A percentile compares a stretch with the other conserved stretches of the same genome.
Conservation (phyloP, 1,140 invertebrate species). For the Heliothis virescens region DNA sequence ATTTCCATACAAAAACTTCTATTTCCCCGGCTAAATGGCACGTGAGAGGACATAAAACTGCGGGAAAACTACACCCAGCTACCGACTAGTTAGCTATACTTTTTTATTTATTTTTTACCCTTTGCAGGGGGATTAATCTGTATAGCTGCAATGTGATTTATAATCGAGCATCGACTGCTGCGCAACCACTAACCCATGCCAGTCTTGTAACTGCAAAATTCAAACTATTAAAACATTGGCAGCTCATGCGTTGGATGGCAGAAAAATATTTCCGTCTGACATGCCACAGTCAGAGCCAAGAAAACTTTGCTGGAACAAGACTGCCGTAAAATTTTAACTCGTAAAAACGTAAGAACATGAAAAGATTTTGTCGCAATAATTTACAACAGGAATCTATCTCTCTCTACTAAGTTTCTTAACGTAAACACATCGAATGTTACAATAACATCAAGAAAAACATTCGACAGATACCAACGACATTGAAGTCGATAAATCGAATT, state of each 20-base stretch:
- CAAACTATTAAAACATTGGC: constrained; percentile 21
- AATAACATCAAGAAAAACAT: constrained; percentile 41
- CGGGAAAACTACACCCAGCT: constrained; percentile 76
- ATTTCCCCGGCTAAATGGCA: constrained; percentile 72
- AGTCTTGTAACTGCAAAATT: neutral
- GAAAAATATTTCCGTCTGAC: constrained; percentile 18
- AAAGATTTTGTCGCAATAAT: neutral
- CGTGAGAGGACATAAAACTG: constrained; percentile 84
- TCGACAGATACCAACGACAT: constrained; percentile 23
- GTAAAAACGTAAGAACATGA: neutral
- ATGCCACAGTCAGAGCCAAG: constrained; percentile 3
- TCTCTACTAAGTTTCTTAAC: constrained; percentile 9
- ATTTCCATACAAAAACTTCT: constrained; percentile 75
- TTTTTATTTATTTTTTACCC: constrained; percentile 61
- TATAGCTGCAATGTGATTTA: constrained; percentile 8
- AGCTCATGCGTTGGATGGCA: neutral
- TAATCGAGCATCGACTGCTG: neutral
- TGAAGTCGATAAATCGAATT: constrained; percentile 45
- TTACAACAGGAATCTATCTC: constrained; percentile 1
- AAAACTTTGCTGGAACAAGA: constrained; percentile 1
- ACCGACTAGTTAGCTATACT: constrained; percentile 55
- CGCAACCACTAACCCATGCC: neutral
- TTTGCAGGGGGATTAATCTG: constrained; percentile 51
- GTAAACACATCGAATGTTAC: constrained; percentile 10
- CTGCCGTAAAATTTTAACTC: neutral